phyloP scores from a whole-genome alignment of 2,113 vertebrate genomes.

The Eubucco bourcierii region DNA sequence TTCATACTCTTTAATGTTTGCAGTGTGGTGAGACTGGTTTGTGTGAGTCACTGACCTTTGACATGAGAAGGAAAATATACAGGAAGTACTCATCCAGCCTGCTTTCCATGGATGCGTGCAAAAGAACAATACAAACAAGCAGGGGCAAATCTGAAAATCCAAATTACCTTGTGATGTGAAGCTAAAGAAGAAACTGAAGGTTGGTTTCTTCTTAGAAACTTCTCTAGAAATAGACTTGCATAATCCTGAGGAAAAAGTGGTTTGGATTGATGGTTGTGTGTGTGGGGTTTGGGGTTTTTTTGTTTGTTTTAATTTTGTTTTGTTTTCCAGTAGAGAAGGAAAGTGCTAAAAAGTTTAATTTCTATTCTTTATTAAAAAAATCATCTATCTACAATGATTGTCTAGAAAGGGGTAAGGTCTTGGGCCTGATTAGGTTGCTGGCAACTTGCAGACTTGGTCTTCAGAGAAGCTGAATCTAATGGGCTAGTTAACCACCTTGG shows the following conservation, averaged over 20 bases:
- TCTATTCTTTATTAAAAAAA: background rate
- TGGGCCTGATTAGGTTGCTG: background rate
- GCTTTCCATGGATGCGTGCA: background rate
- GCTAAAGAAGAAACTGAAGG: background rate
- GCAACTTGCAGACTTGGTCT: background rate
- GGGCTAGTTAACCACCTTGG: background rate
- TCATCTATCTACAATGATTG: background rate
- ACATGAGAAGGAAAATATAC: background rate
- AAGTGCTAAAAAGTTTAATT: background rate
- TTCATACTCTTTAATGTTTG: background rate
- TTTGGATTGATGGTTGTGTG: background rate
- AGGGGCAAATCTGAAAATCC: conserved; percentile 21
- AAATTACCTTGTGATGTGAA: background rate
- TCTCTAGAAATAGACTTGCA: background rate
- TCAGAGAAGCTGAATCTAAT: background rate
- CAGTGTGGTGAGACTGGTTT: background rate
- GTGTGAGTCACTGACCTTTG: background rate
- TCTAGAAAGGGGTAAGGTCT: background rate
- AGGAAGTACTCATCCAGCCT: conserved; percentile 21
- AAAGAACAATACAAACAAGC: conserved; percentile 24
- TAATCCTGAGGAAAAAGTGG: background rate
- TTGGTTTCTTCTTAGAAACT: background rate
- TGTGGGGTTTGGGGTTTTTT: too few relatives aligned
- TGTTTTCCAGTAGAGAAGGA: background rate
- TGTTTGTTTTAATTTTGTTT: too few relatives aligned